Conservation (phyloP, 2,888 invertebrate genomes). For the Nysson spinosus region DNA sequence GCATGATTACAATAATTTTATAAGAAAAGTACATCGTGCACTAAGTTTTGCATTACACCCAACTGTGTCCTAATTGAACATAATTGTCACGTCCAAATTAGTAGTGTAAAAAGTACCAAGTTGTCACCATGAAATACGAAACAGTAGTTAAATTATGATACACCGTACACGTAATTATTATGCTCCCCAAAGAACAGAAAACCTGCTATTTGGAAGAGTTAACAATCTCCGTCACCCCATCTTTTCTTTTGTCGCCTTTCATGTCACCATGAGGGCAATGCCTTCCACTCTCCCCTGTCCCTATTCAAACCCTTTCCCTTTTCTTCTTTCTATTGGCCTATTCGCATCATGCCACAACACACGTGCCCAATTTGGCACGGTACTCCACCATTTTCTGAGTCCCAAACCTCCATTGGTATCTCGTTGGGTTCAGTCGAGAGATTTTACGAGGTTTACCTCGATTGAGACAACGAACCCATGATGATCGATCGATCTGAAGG, state of each 20-base stretch:
- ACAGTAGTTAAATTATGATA: no score
- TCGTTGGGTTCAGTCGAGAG: slow-evolving; percentile 16
- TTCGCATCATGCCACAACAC: slow-evolving; percentile 30
- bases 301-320: slow-evolving; percentile 36
- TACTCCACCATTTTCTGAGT: slow-evolving; percentile 53
- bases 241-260: not conserved
- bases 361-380: slow-evolving; percentile 62
- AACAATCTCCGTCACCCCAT: no score
- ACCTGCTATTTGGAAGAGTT: no score
- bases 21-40: no score
- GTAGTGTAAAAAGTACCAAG: no score
- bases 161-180: no score
- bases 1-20: no score
- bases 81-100: no score
- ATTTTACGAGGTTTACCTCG: slow-evolving; percentile 24
- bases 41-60: no score
- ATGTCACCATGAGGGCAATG: slow-evolving; percentile 8
- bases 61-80: no score
- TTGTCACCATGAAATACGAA: no score
- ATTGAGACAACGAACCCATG: slow-evolving; percentile 55
- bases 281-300: slow-evolving; percentile 38
- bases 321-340: slow-evolving; percentile 36
- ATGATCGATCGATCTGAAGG: slow-evolving; percentile 59
- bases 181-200: no score
- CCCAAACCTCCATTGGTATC: slow-evolving; percentile 14